Base-by-base conservation (phyloP, 2,888 invertebrate genomes). In the Sycophila texana region DNA sequence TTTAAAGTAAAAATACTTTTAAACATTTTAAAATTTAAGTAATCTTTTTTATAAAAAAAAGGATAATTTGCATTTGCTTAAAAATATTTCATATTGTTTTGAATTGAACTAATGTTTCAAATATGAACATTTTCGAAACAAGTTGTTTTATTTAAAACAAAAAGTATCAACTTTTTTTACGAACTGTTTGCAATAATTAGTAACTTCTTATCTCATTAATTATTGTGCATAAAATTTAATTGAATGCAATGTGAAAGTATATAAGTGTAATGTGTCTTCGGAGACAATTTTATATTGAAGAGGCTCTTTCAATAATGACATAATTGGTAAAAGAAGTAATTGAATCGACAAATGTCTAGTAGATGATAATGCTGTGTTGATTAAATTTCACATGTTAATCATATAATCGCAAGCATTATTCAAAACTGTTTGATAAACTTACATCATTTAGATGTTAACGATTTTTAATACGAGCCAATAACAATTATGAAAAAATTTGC, bases 161-260 rank as follows among this genome's bases (percentile, higher is more conserved):
- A 61, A 55, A 61, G 68, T 30, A 4, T 61, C 22, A 22, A 68
- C 49, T 39, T 39, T 39, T 39, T 39, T 39, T 10, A 39, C 10
- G 1, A 39, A 39, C 39, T 39, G 10, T 39, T 10, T 10, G 39
- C 39, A 39, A 39, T 10, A 39, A 39, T 39, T 7, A 39, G 1
- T 18, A 57, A 60, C n/a, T 63, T 63, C 58, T 61, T 74, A 68
- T 22, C n/a, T 68, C 20, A 63, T 49, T 14, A 63, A 74, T 74
- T 68, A 74, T 74, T 68, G 61, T 78, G 71, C 79, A 61, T 75
- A 72, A 75, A 61, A 49, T 72, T 67, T 55, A 58, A 77, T 74
- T 68, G 77, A 30, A 71, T 74, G 66, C 53, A 72, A 71, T 68
- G 72, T 74, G 79, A 81, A 81, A 81, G 81, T 81, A 81, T 58